phyloP scores from a whole-genome alignment of 1,140 invertebrate genomes.

The Drosophila takahashii region DNA sequence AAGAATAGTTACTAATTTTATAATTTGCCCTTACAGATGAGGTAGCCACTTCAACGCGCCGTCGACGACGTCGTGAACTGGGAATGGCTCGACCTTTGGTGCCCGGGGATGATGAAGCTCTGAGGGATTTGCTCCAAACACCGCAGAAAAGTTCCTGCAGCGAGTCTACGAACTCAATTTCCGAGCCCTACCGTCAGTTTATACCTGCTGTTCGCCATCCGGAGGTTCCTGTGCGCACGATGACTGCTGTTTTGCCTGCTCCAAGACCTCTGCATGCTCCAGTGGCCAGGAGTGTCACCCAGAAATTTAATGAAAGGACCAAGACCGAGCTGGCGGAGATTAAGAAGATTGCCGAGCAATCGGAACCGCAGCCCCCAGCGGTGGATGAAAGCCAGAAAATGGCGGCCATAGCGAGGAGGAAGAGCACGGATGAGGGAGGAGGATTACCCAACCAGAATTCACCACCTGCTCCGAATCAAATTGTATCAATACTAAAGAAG shows the following conservation, averaged over 20 bases:
- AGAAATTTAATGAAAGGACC: slow-evolving; percentile 77
- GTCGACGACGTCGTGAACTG: slow-evolving; percentile 84
- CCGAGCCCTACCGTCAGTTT: slow-evolving; percentile 31
- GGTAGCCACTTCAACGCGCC: slow-evolving; percentile 62
- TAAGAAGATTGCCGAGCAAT: slow-evolving; percentile 71
- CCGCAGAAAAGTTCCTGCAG: slow-evolving; percentile 71
- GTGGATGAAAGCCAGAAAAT: slow-evolving; percentile 32
- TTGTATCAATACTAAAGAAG: slow-evolving; percentile 92
- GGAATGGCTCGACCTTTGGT: slow-evolving; percentile 80
- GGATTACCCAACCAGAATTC: slow-evolving; percentile 42
- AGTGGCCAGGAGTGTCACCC: slow-evolving; percentile 42
- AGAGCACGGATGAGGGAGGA: slow-evolving; percentile 83
- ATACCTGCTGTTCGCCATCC: slow-evolving; percentile 23
- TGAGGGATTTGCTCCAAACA: slow-evolving; percentile 69
- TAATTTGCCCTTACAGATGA: slow-evolving; percentile 80
- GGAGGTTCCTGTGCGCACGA: slow-evolving; percentile 44
- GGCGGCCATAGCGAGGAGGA: slow-evolving; percentile 73
- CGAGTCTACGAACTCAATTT: slow-evolving; percentile 51
- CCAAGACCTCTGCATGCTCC: slow-evolving; percentile 32
- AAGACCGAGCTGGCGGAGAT: slow-evolving; percentile 76
- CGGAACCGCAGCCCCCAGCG: slow-evolving; percentile 17
- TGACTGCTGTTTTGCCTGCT: slow-evolving; percentile 40
- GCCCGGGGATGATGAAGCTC: slow-evolving; percentile 78
- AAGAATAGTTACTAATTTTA: background rate
- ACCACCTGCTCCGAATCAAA: slow-evolving; percentile 84